Percentiles rank a stretch among this genome's conserved stretches.
Conservation (phyloP, 2,797 vertebrate genomes). For the Micropoecilia bifurca region DNA sequence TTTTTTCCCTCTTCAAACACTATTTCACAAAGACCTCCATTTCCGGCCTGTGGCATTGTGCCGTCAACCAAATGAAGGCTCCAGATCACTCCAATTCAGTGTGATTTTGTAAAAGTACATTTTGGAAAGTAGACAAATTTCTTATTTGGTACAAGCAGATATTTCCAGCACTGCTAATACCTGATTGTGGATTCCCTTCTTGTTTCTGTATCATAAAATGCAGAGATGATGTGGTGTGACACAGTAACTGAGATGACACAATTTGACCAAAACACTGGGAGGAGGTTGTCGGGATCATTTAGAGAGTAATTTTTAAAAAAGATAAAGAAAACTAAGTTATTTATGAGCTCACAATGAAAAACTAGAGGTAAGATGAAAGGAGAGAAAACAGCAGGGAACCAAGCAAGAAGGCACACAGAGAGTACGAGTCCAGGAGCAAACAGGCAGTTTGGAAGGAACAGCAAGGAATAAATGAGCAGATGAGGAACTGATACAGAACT, state of each 20-base stretch:
- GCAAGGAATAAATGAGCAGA: not conserved
- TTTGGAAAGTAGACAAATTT: not conserved
- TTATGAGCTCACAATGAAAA: not conserved
- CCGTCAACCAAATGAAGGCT: slow-evolving; percentile 62
- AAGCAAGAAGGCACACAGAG: not conserved
- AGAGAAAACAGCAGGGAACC: not conserved
- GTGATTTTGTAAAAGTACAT: slow-evolving; percentile 15
- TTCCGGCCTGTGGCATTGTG: slow-evolving; percentile 48
- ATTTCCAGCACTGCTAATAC: not conserved
- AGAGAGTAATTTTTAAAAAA: not conserved
- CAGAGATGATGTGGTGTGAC: not conserved
- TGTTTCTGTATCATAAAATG: not conserved
- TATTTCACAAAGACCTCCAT: slow-evolving; percentile 70
- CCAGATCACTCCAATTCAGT: slow-evolving; percentile 49
- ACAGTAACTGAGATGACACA: not conserved
- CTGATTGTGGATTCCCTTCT: not conserved
- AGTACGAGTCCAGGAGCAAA: not conserved
- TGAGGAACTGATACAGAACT: not conserved
- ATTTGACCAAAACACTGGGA: not conserved
- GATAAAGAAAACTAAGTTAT: not conserved
- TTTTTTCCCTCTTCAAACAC: slow-evolving; percentile 36
- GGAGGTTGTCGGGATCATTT: not conserved
- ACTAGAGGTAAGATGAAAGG: not conserved
- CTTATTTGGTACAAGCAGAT: not conserved
- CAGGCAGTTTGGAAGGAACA: not conserved